These are phyloP conservation scores for Leucozona laternaria DNA, from an alignment of 2,888 invertebrate genomes.

Conservation along the genomic window DNA sequence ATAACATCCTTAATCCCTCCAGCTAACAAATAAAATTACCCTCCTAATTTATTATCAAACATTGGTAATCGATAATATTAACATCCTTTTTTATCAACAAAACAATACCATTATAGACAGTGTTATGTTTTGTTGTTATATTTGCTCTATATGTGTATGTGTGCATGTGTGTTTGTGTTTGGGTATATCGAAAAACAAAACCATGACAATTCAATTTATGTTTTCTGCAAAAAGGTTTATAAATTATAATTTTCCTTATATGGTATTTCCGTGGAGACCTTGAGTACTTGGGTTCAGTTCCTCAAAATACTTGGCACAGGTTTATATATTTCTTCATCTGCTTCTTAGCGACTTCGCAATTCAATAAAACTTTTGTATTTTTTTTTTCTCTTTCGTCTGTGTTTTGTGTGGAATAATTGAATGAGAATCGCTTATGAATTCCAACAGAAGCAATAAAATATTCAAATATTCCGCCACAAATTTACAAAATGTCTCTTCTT, in stretches of 20 bases:
- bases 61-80: slow-evolving; percentile 72
- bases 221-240: slow-evolving; percentile 34
- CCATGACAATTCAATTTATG: slow-evolving; percentile 72
- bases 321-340: slow-evolving; percentile 10
- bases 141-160: not conserved
- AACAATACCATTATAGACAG: slow-evolving; percentile 61
- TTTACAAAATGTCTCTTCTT: slow-evolving; percentile 61
- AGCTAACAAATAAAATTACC: slow-evolving; percentile 69
- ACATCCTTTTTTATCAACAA: slow-evolving; percentile 66
- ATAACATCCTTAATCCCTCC: slow-evolving; percentile 60
- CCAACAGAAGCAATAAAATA: slow-evolving; percentile 71
- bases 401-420: slow-evolving; percentile 60
- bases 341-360: slow-evolving; percentile 15
- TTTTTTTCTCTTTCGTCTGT: not conserved
- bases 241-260: slow-evolving; percentile 14
- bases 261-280: slow-evolving; percentile 14
- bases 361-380: slow-evolving; percentile 42
- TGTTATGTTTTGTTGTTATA: not conserved
- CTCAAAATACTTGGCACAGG: slow-evolving; percentile 12
- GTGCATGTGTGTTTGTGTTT: not conserved
- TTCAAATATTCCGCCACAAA: slow-evolving; percentile 73
- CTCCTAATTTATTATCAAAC: slow-evolving; percentile 71
- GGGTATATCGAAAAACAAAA: slow-evolving; percentile 48
- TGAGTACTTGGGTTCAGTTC: slow-evolving; percentile 18
- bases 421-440: slow-evolving; percentile 73